phyloP scores from a whole-genome alignment of 2,888 invertebrate genomes.

The Sacculina carcini region DNA sequence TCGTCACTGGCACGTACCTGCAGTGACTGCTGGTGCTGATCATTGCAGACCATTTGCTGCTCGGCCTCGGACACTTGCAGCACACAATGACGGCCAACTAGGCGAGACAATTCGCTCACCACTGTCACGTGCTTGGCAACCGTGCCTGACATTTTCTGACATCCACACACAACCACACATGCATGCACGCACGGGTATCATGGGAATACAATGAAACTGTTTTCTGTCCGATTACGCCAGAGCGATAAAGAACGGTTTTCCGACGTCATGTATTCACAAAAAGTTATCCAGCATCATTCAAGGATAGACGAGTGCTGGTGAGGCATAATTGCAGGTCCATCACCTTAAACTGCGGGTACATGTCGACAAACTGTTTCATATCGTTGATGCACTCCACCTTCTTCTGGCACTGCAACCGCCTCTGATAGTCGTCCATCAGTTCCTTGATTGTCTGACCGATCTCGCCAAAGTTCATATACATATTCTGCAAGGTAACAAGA shows the following conservation, averaged over 20 bases:
- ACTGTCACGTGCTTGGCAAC: conserved; percentile 93
- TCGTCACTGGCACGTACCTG: conserved; percentile 25
- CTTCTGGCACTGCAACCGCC: conserved; percentile 77
- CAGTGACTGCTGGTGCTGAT: conserved; percentile 27
- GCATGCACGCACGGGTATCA: neutral
- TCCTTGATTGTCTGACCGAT: conserved; percentile 90
- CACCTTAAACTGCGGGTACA: conserved; percentile 85
- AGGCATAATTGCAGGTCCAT: neutral
- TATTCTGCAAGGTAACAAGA: too few relatives aligned
- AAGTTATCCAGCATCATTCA: neutral
- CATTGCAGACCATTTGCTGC: conserved; percentile 61
- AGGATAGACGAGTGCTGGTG: neutral
- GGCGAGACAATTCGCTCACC: conserved; percentile 71
- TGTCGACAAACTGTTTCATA: conserved; percentile 95
- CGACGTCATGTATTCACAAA: neutral
- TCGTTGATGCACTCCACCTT: conserved; percentile 94
- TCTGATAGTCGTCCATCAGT: conserved; percentile 91
- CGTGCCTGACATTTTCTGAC: conserved; percentile 63
- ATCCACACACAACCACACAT: conserved; percentile 4
- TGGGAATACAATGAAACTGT: neutral
- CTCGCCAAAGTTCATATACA: conserved; percentile 91
- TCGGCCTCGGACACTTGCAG: conserved; percentile 78
- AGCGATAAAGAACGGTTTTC: neutral
- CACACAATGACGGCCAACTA: conserved; percentile 47
- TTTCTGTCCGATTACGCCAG: neutral